Conservation (phyloP, 2,888 invertebrate species). For the Cephus pygmeus region DNA sequence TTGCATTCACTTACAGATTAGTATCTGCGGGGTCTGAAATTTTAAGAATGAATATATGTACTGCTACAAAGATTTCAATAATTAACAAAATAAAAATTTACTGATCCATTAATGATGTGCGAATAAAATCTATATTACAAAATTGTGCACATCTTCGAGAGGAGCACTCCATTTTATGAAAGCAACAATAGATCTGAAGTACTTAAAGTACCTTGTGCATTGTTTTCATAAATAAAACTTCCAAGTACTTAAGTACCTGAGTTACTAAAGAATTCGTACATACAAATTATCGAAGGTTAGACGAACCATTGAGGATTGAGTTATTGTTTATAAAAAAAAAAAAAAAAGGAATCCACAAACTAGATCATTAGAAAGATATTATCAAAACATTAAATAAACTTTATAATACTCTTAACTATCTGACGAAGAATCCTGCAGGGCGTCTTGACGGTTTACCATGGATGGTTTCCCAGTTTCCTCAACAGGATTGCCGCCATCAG, state of each 20-base stretch:
- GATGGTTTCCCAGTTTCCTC: constrained; percentile 46
- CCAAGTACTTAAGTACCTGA: neutral
- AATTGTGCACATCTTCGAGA: neutral
- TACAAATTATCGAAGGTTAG: neutral
- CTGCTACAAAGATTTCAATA: neutral
- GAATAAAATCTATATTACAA: neutral
- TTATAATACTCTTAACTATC: constrained; percentile 17
- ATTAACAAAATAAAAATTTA: neutral
- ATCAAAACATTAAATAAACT: neutral
- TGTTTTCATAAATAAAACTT: neutral
- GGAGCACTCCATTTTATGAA: neutral
- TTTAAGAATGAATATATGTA: neutral
- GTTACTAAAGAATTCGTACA: neutral
- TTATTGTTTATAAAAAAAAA: neutral
- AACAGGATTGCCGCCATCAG: constrained; percentile 60
- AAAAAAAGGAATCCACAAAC: neutral
- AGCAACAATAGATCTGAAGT: neutral
- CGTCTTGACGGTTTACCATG: constrained; percentile 22
- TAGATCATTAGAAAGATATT: neutral
- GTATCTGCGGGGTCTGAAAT: neutral
- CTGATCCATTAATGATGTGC: neutral
- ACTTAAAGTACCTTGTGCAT: neutral
- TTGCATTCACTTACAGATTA: neutral
- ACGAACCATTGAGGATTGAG: neutral
- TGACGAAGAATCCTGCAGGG: constrained; percentile 35